Evolutionary conservation across 2,113 vertebrate species (phyloP), one percentile per base, ranked within the genome.

Genomic region (Vulpes ferrilata): DNA sequence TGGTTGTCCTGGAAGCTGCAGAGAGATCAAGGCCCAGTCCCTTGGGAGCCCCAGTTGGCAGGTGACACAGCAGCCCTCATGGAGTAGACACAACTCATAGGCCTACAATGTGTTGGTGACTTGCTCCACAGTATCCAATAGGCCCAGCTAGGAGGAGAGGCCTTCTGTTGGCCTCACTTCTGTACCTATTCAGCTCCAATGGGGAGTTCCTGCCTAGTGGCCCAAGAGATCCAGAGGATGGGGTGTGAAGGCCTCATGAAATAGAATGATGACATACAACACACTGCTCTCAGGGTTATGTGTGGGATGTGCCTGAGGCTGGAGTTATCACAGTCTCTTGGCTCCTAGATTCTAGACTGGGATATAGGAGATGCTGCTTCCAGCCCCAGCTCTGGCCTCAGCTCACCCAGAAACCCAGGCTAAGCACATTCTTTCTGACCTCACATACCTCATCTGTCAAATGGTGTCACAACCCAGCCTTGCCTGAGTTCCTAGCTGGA

Each of bases 1-100:
- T 96, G 98, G 95, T 99, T 99, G 98, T 99, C 99, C 95, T 98
- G 99, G 78, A 99, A 98, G 96, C 99, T 99, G 96, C 60, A 97
- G 32, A 35, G 60, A 96, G 35, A 96, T 2, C 25, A 11, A 92
- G 15, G 9, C 16, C 53, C 35, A 38, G 17, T 10, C 62, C 71
- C 65, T 51, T 57, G 51, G 69, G 81, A 90, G 7, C 69, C 62
- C 67, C 53, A 95, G 25, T 3, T 62, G 19, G n/a, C 30, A 85
- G 22, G 35, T 79, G 62, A 89, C 16, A 76, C 19, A 38, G 17
- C 19, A 43, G 89, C 62, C 22, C 69, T 90, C n/a, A 38, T 7
- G 25, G 13, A 64, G 20, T 38, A 86, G 51, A 97, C 71, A 65
- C 30, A 89, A 90, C 35, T 35, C 19, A 88, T 15, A 62, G 23